These are phyloP conservation scores for Bellardia pandia DNA, from an alignment of 2,888 invertebrate genomes.

Conservation along the genomic window DNA sequence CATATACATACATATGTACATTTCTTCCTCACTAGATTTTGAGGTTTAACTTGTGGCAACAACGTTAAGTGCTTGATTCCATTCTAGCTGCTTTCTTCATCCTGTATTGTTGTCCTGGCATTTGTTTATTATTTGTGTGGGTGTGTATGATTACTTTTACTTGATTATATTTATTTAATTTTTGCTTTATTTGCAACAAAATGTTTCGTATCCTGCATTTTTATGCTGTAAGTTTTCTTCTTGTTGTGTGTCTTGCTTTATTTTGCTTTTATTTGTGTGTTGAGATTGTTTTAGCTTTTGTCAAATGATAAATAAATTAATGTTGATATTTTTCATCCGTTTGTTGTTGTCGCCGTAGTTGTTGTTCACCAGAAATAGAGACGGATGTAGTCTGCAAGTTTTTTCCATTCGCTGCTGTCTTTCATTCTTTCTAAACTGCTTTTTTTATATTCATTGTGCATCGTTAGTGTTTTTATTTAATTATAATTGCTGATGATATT, in stretches of 20 bases:
- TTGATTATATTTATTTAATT: constrained; percentile 42
- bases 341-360: constrained; percentile 49
- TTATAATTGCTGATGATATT: constrained; percentile 66
- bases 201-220: constrained; percentile 54
- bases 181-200: constrained; percentile 12
- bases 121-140: constrained; percentile 32
- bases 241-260: background rate
- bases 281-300: constrained; percentile 71
- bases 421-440: background rate
- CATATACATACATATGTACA: background rate
- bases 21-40: constrained; percentile 60
- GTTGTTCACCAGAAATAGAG: constrained; percentile 54
- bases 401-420: background rate
- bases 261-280: constrained; percentile 10
- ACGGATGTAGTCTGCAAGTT: constrained; percentile 67
- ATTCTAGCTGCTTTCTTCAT: constrained; percentile 27
- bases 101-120: constrained; percentile 7
- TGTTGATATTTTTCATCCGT: constrained; percentile 71
- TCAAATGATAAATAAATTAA: constrained; percentile 73
- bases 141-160: background rate
- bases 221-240: constrained; percentile 26
- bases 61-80: constrained; percentile 68
- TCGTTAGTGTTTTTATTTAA: constrained; percentile 70
- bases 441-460: constrained; percentile 47
- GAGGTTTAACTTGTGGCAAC: constrained; percentile 72